Evolutionary conservation across 2,888 invertebrate species (phyloP).

Genomic region (Agonopterix subpropinquella): DNA sequence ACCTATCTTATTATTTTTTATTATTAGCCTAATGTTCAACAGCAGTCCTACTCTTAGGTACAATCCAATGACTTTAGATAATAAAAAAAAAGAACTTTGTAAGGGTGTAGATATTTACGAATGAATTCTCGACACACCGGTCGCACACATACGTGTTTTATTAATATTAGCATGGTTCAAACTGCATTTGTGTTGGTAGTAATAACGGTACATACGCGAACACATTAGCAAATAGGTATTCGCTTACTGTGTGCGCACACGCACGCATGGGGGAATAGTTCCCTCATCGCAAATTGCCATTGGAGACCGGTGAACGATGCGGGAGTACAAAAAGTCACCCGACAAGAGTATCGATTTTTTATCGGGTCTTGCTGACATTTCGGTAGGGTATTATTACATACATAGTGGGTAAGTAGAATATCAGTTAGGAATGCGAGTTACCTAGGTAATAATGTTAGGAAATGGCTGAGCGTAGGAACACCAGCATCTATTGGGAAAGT

Average conservation of each 20-base stretch:
- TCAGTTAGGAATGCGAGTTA: slow-evolving; percentile 2
- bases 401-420: slow-evolving; percentile 10
- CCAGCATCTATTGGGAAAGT: slow-evolving; percentile 31
- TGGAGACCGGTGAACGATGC: slow-evolving; percentile 39
- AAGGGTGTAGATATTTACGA: slow-evolving; percentile 27
- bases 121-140: slow-evolving; percentile 36
- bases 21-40: too few relatives aligned
- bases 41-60: too few relatives aligned
- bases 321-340: slow-evolving; percentile 48
- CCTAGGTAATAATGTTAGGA: slow-evolving; percentile 19
- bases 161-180: slow-evolving; percentile 33
- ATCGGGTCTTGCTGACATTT: slow-evolving; percentile 37
- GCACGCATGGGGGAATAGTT: slow-evolving; percentile 44
- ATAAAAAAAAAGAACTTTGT: slow-evolving; percentile 7
- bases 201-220: slow-evolving; percentile 53
- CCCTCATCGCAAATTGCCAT: slow-evolving; percentile 43
- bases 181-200: slow-evolving; percentile 37
- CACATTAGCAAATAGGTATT: slow-evolving; percentile 39
- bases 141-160: slow-evolving; percentile 30
- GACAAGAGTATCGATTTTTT: slow-evolving; percentile 48
- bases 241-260: slow-evolving; percentile 40
- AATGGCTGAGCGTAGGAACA: slow-evolving; percentile 19
- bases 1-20: too few relatives aligned
- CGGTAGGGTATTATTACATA: slow-evolving; percentile 23
- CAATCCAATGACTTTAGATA: too few relatives aligned